A percentile compares a stretch with the other conserved stretches of the same genome.
phyloP scores from a whole-genome alignment of 2,113 vertebrate genomes.

The Herpetotheres cachinnans region DNA sequence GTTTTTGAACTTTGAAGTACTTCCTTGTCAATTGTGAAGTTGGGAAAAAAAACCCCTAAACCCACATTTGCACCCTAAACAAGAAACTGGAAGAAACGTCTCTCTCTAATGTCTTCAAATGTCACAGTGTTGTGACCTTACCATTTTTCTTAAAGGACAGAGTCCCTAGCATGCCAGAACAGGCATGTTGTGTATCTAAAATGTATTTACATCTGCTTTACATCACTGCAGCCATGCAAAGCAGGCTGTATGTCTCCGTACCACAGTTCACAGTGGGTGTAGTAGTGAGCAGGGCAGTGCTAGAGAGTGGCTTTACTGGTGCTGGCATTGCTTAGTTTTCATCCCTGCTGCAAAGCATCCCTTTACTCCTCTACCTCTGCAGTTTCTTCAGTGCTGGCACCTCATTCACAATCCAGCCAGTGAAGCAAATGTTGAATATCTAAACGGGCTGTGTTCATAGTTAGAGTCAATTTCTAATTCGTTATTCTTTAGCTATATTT shows the following conservation, averaged over 20 bases:
- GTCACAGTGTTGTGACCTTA: neutral
- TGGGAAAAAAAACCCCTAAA: neutral
- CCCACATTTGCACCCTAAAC: neutral
- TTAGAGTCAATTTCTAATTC: neutral
- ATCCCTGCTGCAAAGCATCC: neutral
- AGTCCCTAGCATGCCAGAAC: neutral
- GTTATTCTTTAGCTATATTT: neutral
- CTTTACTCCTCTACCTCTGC: neutral
- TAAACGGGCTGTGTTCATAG: accelerated
- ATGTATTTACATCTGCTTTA: neutral
- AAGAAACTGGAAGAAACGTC: neutral
- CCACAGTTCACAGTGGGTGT: neutral
- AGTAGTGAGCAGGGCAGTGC: neutral
- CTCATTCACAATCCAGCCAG: neutral
- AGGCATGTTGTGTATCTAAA: neutral
- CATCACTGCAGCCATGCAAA: neutral
- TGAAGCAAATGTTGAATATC: neutral
- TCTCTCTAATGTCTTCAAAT: neutral
- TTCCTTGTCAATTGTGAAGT: neutral
- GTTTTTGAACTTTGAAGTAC: neutral
- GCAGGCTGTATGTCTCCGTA: neutral
- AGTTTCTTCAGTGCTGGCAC: neutral
- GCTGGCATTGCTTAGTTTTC: neutral
- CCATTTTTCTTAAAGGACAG: neutral
- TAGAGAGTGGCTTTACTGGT: neutral